These are phyloP conservation scores for Rutilus rutilus DNA, from an alignment of 2,113 vertebrate genomes.

Conservation along the genomic window DNA sequence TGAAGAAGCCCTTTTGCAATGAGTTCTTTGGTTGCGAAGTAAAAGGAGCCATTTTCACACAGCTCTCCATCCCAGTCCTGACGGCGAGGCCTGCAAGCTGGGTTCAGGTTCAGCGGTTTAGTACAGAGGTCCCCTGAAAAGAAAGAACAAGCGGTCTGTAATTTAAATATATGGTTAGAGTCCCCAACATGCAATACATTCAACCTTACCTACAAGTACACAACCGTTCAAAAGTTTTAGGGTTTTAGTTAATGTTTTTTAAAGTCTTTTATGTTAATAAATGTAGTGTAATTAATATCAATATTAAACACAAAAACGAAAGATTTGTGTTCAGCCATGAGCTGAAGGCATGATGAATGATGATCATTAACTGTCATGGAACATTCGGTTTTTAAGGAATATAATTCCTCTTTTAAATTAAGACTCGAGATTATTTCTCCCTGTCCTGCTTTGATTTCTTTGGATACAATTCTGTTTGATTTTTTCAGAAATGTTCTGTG, in stretches of 20 bases:
- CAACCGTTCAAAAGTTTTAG: no score
- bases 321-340: background rate
- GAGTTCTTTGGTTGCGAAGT: conserved; percentile 83
- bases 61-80: conserved; percentile 96
- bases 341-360: background rate
- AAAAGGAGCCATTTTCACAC: conserved; percentile 95
- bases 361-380: background rate
- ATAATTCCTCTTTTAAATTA: no score
- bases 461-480: no score
- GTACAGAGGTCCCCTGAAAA: conserved; percentile 68
- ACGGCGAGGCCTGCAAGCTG: conserved; percentile 80
- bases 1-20: conserved; percentile 79
- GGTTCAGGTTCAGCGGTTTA: conserved; percentile 82
- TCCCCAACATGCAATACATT: background rate
- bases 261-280: background rate
- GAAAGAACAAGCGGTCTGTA: background rate
- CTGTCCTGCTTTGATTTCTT: no score
- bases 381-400: background rate
- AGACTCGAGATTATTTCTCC: no score
- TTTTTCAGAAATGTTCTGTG: no score
- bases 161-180: background rate
- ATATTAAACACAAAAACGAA: background rate
- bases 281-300: background rate
- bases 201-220: background rate
- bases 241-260: no score